Conservation (phyloP, 2,113 vertebrate genomes). For the Carassius gibelio region DNA sequence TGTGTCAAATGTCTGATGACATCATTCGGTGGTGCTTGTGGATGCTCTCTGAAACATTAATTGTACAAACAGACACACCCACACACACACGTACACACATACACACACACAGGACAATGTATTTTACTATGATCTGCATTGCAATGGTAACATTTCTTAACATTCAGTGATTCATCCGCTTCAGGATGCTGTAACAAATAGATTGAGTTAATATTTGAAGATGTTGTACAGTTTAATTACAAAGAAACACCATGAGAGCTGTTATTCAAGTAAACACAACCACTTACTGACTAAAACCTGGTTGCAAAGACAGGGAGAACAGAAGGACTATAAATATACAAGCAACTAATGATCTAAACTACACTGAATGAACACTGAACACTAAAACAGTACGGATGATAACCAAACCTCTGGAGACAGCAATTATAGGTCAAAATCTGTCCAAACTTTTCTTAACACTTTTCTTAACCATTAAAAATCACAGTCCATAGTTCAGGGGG, state of each 20-base stretch:
- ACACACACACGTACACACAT: neutral
- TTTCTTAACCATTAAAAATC: neutral
- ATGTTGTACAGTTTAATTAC: neutral
- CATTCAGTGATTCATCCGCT: neutral
- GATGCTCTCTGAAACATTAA: neutral
- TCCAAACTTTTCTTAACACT: neutral
- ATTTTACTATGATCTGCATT: neutral
- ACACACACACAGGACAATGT: neutral
- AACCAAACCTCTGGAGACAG: neutral
- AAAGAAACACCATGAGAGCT: neutral
- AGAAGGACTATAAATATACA: neutral
- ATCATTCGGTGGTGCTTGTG: constrained; percentile 16
- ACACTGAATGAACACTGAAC: neutral
- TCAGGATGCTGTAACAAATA: neutral
- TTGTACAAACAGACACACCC: neutral
- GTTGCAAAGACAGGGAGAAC: neutral
- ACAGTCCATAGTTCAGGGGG: neutral
- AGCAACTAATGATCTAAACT: neutral
- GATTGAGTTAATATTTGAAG: neutral
- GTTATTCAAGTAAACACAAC: neutral
- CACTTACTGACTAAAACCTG: neutral
- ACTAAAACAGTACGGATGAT: neutral
- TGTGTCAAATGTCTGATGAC: constrained; percentile 38
- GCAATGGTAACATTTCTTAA: neutral
- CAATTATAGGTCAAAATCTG: neutral